Evolutionary conservation across 1,140 invertebrate species (phyloP).

Genomic region (Acromyrmex echinatior): DNA sequence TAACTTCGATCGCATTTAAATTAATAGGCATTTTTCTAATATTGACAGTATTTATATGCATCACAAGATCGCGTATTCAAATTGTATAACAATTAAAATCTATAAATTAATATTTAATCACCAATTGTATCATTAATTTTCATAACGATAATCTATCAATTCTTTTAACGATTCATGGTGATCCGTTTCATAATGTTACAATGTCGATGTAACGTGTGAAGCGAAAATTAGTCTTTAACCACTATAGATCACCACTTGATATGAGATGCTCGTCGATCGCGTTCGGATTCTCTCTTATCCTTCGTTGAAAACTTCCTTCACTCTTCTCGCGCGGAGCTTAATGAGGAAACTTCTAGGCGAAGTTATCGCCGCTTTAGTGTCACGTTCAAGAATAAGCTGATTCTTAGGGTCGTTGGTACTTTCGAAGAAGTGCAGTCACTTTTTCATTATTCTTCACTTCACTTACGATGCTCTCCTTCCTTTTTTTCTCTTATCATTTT

Average conservation of each 20-base stretch:
- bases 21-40: too few relatives aligned
- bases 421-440: not conserved
- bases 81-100: not conserved
- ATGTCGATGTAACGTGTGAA: conserved; percentile 5
- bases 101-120: conserved; percentile 9
- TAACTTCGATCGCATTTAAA: too few relatives aligned
- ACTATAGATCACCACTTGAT: conserved; percentile 39
- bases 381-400: conserved; percentile 48
- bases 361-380: conserved; percentile 50
- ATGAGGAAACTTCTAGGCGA: conserved; percentile 69
- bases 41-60: not conserved
- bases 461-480: not conserved
- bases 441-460: conserved; percentile 34
- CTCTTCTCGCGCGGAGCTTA: conserved; percentile 46
- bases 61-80: not conserved
- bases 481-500: not conserved
- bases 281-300: conserved; percentile 49
- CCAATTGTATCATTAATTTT: too few relatives aligned
- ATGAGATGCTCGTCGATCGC: conserved; percentile 60
- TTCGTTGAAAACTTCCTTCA: conserved; percentile 51
- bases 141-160: not conserved
- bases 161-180: not conserved
- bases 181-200: not conserved
- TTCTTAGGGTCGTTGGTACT: conserved; percentile 20
- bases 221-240: conserved; percentile 35